These are phyloP conservation scores for Scylla paramamosain DNA, from an alignment of 1,140 invertebrate species.

Conservation along the genomic window DNA sequence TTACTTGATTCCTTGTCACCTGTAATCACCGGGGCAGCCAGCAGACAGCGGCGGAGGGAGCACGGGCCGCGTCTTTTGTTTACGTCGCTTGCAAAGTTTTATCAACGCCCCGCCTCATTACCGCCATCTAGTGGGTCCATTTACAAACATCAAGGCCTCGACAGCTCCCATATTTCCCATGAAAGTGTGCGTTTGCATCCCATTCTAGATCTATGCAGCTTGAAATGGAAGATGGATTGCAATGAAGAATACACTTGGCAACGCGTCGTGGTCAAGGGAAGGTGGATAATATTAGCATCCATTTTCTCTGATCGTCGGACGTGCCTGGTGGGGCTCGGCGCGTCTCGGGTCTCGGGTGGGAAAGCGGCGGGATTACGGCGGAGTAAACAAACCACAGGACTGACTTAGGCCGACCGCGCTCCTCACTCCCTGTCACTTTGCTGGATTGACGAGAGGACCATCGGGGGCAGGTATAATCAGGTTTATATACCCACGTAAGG, in stretches of 20 bases:
- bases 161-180: neutral
- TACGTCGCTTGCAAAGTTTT: neutral
- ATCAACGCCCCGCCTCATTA: conserved; percentile 18
- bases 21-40: neutral
- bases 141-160: neutral
- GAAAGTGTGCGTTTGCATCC: neutral
- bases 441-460: neutral
- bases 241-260: neutral
- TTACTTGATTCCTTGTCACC: conserved; percentile 2
- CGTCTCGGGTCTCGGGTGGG: neutral
- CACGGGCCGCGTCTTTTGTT: neutral
- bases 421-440: conserved; percentile 1
- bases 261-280: neutral
- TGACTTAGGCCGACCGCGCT: neutral
- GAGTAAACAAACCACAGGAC: neutral
- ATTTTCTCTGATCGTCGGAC: neutral
- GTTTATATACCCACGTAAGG: neutral
- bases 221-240: neutral
- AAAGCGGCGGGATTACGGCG: neutral
- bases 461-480: neutral
- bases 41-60: neutral
- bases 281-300: conserved; percentile 8
- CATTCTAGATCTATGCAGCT: neutral
- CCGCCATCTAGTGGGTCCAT: conserved; percentile 9
- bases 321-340: neutral